Percentiles rank a stretch among this genome's conserved stretches.
These are phyloP conservation scores for Idaea aversata DNA, from an alignment of 2,888 invertebrate species.

Conservation along the genomic window DNA sequence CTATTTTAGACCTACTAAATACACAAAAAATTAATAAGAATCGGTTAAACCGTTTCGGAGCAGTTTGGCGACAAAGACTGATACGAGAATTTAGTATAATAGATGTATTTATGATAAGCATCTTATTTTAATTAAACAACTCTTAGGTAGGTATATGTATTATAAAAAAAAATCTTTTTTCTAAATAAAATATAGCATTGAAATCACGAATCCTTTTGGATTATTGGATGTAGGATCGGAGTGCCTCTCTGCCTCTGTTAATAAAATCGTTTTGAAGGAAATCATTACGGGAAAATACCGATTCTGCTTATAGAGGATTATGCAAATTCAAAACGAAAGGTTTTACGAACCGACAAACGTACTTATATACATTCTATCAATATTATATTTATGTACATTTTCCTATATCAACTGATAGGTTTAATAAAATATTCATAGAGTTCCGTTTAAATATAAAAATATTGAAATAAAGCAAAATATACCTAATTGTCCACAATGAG, in stretches of 20 bases:
- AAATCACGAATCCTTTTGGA: slow-evolving; percentile 29
- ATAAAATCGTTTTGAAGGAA: slow-evolving; percentile 35
- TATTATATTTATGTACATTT: neutral
- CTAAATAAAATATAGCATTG: slow-evolving; percentile 30
- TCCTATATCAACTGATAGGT: neutral
- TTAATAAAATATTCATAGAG: no score
- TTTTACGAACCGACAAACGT: slow-evolving; percentile 5
- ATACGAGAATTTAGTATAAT: no score
- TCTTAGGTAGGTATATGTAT: neutral
- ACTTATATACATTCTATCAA: neutral
- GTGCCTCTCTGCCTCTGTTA: slow-evolving; percentile 20
- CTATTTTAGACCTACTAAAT: no score
- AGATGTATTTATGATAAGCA: no score
- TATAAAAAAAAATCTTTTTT: slow-evolving; percentile 18
- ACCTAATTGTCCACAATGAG: no score
- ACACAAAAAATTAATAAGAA: no score
- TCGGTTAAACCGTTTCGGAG: no score
- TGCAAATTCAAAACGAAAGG: slow-evolving; percentile 16
- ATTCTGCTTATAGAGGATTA: slow-evolving; percentile 26
- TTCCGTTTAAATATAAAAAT: no score
- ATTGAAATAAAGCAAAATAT: no score
- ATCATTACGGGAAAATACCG: slow-evolving; percentile 28
- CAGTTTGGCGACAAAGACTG: no score
- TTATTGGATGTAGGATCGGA: slow-evolving; percentile 28
- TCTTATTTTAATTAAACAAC: no score